These are phyloP conservation scores for Dione vanillae DNA, from an alignment of 2,888 invertebrate genomes.

Conservation along the genomic window DNA sequence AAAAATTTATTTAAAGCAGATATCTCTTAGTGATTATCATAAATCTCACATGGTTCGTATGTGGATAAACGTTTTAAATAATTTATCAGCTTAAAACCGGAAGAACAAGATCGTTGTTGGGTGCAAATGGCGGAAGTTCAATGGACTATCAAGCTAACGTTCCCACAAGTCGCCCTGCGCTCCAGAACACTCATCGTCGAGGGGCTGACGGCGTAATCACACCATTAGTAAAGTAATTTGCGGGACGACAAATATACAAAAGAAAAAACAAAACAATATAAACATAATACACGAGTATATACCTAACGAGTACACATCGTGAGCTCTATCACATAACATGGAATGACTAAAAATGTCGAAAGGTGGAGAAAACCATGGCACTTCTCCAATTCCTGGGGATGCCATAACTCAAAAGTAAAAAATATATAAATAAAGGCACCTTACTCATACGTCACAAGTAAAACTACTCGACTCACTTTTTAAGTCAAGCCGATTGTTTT, in stretches of 20 bases:
- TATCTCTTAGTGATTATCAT: not conserved
- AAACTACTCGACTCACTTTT: not conserved
- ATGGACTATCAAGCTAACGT: slow-evolving; percentile 44
- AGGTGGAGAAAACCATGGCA: not conserved
- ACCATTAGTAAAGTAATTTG: slow-evolving; percentile 19
- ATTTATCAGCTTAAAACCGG: slow-evolving; percentile 33
- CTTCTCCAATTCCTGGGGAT: not conserved
- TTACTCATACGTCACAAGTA: not conserved
- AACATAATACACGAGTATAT: not conserved
- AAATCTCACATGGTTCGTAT: slow-evolving; percentile 9
- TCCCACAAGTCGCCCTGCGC: slow-evolving; percentile 42
- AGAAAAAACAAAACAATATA: not conserved
- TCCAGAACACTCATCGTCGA: slow-evolving; percentile 23
- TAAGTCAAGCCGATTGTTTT: not conserved
- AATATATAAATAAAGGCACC: not conserved
- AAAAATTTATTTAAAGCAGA: not conserved
- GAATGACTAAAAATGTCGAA: no score
- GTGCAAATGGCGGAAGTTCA: slow-evolving; percentile 49
- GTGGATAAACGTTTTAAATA: slow-evolving; percentile 12
- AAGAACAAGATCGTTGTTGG: slow-evolving; percentile 40
- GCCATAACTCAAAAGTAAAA: not conserved
- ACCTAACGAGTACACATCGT: not conserved
- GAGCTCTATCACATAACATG: not conserved
- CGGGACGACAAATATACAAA: slow-evolving; percentile 5
- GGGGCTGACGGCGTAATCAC: slow-evolving; percentile 26